Percentiles rank a stretch among this genome's conserved stretches.
phyloP scores from a whole-genome alignment of 2,888 invertebrate species.

The Rhabditoides inermis region DNA sequence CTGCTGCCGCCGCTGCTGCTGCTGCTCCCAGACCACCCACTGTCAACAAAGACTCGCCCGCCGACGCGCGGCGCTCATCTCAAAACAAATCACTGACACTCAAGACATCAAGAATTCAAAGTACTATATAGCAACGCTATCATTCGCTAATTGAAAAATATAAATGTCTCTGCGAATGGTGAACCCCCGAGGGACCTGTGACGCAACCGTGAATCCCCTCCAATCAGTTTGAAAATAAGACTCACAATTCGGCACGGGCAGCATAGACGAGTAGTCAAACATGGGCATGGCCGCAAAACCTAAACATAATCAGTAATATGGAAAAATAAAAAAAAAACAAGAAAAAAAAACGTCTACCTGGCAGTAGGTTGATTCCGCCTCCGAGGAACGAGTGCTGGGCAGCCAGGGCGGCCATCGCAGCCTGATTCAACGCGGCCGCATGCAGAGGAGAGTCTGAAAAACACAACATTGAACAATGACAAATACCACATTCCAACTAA shows the following conservation, averaged over 20 bases:
- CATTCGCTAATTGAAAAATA: not conserved
- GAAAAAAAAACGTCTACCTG: no score
- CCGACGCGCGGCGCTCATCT: constrained; percentile 44
- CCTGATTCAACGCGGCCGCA: constrained; percentile 7
- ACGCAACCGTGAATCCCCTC: no score
- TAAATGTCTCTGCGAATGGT: no score
- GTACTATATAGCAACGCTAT: not conserved
- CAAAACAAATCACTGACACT: constrained; percentile 6
- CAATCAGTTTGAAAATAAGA: not conserved
- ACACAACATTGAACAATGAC: no score
- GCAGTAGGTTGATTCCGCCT: no score
- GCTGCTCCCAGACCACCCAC: constrained; percentile 26
- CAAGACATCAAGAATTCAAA: no score
- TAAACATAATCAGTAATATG: no score
- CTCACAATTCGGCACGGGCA: constrained; percentile 22
- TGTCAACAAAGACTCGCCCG: constrained; percentile 36
- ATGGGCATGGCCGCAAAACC: constrained; percentile 11
- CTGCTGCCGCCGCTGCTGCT: constrained; percentile 28
- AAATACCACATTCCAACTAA: no score
- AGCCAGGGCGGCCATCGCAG: constrained; percentile 5
- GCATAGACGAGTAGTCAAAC: constrained; percentile 15
- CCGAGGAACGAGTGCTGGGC: no score
- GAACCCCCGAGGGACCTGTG: no score
- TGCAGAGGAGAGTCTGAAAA: not conserved
- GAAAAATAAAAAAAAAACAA: no score